These are phyloP conservation scores for Ptychoptera contaminata DNA, from an alignment of 2,888 invertebrate genomes.

Conservation along the genomic window DNA sequence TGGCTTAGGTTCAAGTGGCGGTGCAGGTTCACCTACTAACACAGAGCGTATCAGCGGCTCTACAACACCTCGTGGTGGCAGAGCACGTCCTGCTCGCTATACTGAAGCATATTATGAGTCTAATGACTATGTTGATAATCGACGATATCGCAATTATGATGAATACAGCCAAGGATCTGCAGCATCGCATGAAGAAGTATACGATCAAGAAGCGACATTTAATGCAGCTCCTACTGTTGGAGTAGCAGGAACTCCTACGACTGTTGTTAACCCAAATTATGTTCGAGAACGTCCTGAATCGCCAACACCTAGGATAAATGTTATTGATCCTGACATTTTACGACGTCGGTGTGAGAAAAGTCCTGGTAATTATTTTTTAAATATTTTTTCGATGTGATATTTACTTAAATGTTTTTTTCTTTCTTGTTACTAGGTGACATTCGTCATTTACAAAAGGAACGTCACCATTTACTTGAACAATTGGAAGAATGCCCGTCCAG, in stretches of 20 bases:
- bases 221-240: neutral
- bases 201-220: neutral
- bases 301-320: neutral
- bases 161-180: conserved; percentile 58
- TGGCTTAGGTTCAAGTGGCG: conserved; percentile 20
- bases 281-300: neutral
- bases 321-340: neutral
- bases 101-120: conserved; percentile 10
- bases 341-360: conserved; percentile 32
- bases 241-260: neutral
- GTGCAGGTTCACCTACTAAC: conserved; percentile 11
- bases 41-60: conserved; percentile 7
- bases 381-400: conserved; percentile 5
- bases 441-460: conserved; percentile 50
- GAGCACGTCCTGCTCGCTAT: conserved; percentile 30
- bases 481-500: conserved; percentile 52
- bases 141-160: conserved; percentile 47
- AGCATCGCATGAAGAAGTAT: conserved; percentile 46
- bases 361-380: conserved; percentile 16
- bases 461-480: conserved; percentile 51
- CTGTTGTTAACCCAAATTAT: neutral
- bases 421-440: conserved; percentile 39
- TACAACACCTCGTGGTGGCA: conserved; percentile 33
- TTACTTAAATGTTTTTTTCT: conserved; percentile 1
- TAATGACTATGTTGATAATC: conserved; percentile 32